These are phyloP conservation scores for Seira ritae DNA, from an alignment of 2,888 invertebrate genomes.

Conservation along the genomic window DNA sequence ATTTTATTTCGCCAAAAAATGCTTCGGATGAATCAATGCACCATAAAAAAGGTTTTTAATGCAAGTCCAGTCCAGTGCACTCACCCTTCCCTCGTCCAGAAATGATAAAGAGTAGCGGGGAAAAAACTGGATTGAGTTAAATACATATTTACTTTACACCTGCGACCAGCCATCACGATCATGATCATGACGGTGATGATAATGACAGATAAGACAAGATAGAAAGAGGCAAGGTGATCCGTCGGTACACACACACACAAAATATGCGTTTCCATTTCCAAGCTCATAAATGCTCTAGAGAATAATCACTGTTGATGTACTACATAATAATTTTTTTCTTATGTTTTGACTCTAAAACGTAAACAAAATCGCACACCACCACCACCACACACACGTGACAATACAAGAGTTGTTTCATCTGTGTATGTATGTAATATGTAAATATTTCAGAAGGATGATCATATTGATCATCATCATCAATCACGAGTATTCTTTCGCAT, in stretches of 20 bases:
- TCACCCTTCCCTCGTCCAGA: no score
- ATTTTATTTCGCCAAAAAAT: slow-evolving; percentile 10
- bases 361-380: no score
- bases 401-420: slow-evolving; percentile 17
- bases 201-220: slow-evolving; percentile 63
- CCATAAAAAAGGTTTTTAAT: neutral
- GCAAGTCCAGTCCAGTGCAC: neutral
- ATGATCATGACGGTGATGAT: slow-evolving; percentile 32
- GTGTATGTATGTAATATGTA: neutral
- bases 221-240: slow-evolving; percentile 63
- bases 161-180: slow-evolving; percentile 19
- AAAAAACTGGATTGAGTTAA: no score
- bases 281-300: no score
- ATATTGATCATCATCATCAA: no score
- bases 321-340: neutral
- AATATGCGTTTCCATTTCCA: no score
- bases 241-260: slow-evolving; percentile 15
- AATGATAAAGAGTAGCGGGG: slow-evolving; percentile 15
- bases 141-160: slow-evolving; percentile 1
- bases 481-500: no score
- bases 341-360: slow-evolving; percentile 4
- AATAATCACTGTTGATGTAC: neutral
- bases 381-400: neutral
- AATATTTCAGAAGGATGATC: neutral
- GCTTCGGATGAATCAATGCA: neutral